Base-by-base conservation (phyloP, 2,797 vertebrate species). In the Ficedula albicollis region DNA sequence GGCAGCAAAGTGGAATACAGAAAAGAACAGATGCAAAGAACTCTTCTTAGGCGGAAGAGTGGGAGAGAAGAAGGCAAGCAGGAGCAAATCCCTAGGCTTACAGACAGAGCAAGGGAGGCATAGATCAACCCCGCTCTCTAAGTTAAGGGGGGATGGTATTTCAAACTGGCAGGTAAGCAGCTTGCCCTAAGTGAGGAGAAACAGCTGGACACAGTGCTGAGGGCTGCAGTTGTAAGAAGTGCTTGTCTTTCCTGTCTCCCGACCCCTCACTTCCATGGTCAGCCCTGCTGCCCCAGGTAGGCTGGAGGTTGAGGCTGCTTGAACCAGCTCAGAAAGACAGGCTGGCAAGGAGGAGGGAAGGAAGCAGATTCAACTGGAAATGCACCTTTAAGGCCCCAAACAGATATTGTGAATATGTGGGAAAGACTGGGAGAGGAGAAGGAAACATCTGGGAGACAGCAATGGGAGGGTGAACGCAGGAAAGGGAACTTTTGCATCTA, bases 341-440 rank as follows among this genome's bases (percentile, higher is more conserved):
- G 41, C 19, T 39, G 17, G 49, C 38, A 77, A 90, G 34, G 34
- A 76, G 30, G 43, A 89, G 55, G 26, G 5, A 84, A 76, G 38
- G 78, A 46, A 64, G 52, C 11, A 27, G 16, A 67, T 4, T 73
- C 59, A 76, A 78, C 55, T 3, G 20, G 41, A 70, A 72, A 79
- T 25, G 21, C 10, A 55, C 1, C 0, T 29, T 4, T 48, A 59
- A 39, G 63, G 25, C 55, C 44, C 49, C 13, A 83, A 89, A 6
- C 8, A 54, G 89, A 80, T 94, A 96, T 58, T 97, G 93, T 92
- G 89, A 90, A 29, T 13, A 87, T 93, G 97, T 97, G 95, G 96
- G 96, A 27, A 97, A 97, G 95, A 96, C 93, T 97, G 91, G 95
- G 95, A 96, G 93, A 96, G 72, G 81, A 79, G 92, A 55, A 39